Evolutionary conservation across 2,113 vertebrate species (phyloP), one percentile per base, ranked within the genome.

Genomic region (Seriola dumerili): DNA sequence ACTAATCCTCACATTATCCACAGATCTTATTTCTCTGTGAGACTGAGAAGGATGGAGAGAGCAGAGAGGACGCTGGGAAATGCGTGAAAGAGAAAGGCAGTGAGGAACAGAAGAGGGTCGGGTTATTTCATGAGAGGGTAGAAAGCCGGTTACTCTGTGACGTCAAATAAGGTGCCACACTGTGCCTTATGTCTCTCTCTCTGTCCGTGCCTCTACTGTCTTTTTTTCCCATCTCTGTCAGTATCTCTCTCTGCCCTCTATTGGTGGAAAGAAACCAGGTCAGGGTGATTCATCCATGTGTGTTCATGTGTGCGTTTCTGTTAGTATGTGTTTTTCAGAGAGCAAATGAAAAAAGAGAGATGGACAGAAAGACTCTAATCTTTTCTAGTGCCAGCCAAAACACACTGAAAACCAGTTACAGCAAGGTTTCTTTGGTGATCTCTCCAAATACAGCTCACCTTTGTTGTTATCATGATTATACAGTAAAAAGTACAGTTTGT

Each of bases 251-350:
- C 23, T 59, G 17, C 8, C 9, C 10, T 65, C 8, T 72, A 19
- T 78, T 62, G 62, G 52, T 48, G 34, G 44, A 55, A 72, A 46
- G 62, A 71, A 84, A 90, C n/a, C 82, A 85, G 74, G 65, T 72
- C 85, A 78, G 25, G 25, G 29, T 77, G 74, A 79, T 81, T 85
- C 64, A 72, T 54, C 58, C 64, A 19, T 40, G 16, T 25, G 52
- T 71, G 34, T 40, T 7, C 34, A 7, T 54, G 13, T 17, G 72
- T 40, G 10, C 25, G 38, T 36, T 61, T 29, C 10, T 52, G 23
- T 84, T 19, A 0, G 3, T n/a, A 25, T 17, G 72, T 40, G 10
- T 42, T 29, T 66, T 61, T 74, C n/a, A 64, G 3, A 40, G 16
- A 42, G 14, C 36, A 8, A 38, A 44, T 46, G 4, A 38, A 44